These are phyloP conservation scores for Scaptomyza flava DNA, from an alignment of 2,888 invertebrate species.

Conservation along the genomic window DNA sequence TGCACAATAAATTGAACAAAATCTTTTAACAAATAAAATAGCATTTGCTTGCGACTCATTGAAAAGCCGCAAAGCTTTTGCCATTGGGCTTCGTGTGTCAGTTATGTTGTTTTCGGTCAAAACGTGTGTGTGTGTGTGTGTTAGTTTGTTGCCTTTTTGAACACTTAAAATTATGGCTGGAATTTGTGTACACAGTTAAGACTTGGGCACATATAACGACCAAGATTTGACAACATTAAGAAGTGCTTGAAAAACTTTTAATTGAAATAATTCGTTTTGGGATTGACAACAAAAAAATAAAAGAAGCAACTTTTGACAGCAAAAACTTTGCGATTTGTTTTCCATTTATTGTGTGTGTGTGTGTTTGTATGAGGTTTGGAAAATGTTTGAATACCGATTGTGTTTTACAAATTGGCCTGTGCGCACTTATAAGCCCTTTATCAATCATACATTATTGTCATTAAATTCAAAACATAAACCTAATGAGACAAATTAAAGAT, in stretches of 20 bases:
- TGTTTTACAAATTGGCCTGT: constrained; percentile 39
- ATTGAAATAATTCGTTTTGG: constrained; percentile 75
- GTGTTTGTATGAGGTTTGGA: neutral
- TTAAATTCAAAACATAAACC: neutral
- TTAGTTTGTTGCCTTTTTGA: constrained; percentile 21
- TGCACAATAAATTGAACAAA: constrained; percentile 58
- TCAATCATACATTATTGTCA: constrained; percentile 22
- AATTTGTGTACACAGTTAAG: constrained; percentile 71
- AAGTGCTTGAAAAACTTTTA: constrained; percentile 69
- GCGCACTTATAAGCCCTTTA: constrained; percentile 1
- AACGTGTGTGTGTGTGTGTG: constrained; percentile 16
- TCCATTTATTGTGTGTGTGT: constrained; percentile 13
- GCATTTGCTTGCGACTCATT: constrained; percentile 72
- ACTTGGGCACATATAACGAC: constrained; percentile 68
- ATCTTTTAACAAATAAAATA: constrained; percentile 70
- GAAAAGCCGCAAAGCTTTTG: constrained; percentile 73
- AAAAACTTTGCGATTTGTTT: constrained; percentile 51
- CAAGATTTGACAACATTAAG: constrained; percentile 73
- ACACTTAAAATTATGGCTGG: constrained; percentile 53
- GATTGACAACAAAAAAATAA: constrained; percentile 27
- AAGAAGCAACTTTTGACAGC: constrained; percentile 22
- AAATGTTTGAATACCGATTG: constrained; percentile 16
- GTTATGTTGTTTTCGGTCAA: constrained; percentile 42
- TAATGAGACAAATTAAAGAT: neutral
- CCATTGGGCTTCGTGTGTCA: constrained; percentile 59